These are phyloP conservation scores for Phataginus tetradactyla DNA, from an alignment of 2,797 vertebrate species.

Conservation along the genomic window DNA sequence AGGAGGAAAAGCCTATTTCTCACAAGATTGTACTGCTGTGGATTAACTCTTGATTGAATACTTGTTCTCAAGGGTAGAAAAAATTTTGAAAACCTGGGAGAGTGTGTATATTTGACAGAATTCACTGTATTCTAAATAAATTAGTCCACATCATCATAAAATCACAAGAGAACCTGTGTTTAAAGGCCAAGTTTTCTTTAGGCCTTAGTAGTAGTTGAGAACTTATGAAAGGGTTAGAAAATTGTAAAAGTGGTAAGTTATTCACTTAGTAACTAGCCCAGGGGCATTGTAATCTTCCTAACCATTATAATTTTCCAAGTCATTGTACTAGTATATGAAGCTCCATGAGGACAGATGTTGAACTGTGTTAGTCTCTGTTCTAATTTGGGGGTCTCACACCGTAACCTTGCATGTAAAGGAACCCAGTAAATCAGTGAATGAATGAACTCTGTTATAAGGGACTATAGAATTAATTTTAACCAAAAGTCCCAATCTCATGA, in stretches of 20 bases:
- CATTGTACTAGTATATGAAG: background rate
- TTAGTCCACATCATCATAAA: background rate
- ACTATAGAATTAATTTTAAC: conserved; percentile 17
- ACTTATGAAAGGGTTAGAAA: background rate
- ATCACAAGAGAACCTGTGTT: background rate
- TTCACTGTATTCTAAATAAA: conserved; percentile 16
- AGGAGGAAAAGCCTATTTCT: conserved; percentile 17
- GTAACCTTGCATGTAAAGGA: background rate
- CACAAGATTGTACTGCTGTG: background rate
- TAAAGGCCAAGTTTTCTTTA: background rate
- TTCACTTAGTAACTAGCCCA: background rate
- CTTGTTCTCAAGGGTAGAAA: background rate
- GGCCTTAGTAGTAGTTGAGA: background rate
- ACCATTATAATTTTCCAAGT: background rate
- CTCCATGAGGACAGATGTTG: background rate
- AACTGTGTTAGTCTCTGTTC: background rate
- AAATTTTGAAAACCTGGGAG: background rate
- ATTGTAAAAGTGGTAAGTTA: conserved; percentile 15
- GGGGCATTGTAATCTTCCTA: background rate
- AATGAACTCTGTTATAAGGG: background rate
- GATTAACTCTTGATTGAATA: background rate
- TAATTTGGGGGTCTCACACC: background rate
- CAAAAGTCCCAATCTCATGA: background rate
- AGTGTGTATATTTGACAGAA: background rate
- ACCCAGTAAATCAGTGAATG: background rate